A percentile compares a stretch with the other conserved stretches of the same genome.
Conservation (phyloP, 2,113 vertebrate genomes). For the Paedocypris sp. region DNA sequence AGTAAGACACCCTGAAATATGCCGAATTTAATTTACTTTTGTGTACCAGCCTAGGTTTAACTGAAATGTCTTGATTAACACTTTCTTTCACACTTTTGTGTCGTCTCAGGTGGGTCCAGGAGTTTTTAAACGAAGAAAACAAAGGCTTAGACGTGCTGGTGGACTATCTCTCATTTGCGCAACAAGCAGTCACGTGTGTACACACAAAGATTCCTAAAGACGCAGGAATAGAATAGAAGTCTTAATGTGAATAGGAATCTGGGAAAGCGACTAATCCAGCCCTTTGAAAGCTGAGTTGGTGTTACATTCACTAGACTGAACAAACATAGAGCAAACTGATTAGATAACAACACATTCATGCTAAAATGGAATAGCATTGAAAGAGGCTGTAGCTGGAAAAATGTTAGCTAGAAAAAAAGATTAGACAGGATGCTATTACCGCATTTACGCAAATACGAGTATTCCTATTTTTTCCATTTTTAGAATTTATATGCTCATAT, state of each 20-base stretch:
- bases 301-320: neutral
- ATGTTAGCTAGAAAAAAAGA: too few relatives aligned
- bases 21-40: neutral
- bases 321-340: neutral
- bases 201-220: neutral
- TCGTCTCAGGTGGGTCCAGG: slow-evolving; percentile 67
- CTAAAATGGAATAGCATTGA: neutral
- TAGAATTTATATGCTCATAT: too few relatives aligned
- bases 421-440: too few relatives aligned
- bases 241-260: neutral
- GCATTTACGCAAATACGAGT: too few relatives aligned
- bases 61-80: neutral
- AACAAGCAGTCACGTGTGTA: slow-evolving; percentile 71
- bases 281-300: too few relatives aligned
- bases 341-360: neutral
- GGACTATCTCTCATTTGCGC: slow-evolving; percentile 82
- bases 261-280: neutral
- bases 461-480: too few relatives aligned
- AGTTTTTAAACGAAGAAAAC: slow-evolving; percentile 86
- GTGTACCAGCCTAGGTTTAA: neutral
- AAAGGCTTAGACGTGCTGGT: slow-evolving; percentile 80
- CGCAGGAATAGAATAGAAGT: neutral
- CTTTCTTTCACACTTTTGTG: neutral
- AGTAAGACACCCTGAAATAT: slow-evolving; percentile 74
- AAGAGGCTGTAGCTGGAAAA: neutral